Base-by-base conservation (phyloP, 2,797 vertebrate species). In the Mormyrops boulengeri region DNA sequence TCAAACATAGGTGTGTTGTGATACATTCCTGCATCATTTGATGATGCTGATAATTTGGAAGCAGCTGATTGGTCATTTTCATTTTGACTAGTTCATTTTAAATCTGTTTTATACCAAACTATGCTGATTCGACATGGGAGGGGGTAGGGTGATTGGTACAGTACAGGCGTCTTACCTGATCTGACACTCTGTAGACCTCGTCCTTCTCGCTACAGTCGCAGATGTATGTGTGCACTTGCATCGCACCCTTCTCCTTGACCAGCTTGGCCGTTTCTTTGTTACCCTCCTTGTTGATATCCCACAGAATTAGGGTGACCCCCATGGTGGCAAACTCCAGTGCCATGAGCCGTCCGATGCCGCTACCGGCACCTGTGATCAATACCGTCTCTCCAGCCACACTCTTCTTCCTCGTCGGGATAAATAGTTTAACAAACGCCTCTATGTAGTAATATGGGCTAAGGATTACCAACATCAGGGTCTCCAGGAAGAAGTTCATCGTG, bases 161-260 rank as follows among this genome's bases (percentile, higher is more conserved):
- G 60, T n/a, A 26, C n/a, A 17, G 60, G 22, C 38, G 17, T 4
- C 89, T 93, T 93, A 97, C 97, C 96, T 95, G 94, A 89, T 95
- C 95, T 62, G 97, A 96, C 0, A 96, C 94, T 90, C 90, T 93
- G 92, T 97, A 96, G 88, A 97, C 3, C 0, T 97, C 96, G 88
- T 95, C 91, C n/a, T 92, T 96, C 82, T 95, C 95, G 90, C 97
- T 95, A 38, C 97, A 97, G 91, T 97, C 96, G 91, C 96, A 96
- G 12, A 91, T 26, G 66, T 97, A 97, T 0, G 90, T 86, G 90
- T 96, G 93, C 0, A 95, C 95, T 90, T 95, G 93, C 4, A 6
- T 50, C 0, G 90, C 92, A 52, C 94, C 91, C 0, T 89, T 91
- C 55, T 95, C 44, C 30, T 92, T 89, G 22, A 91, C 92, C 84